These are phyloP conservation scores for Pollenia griseotomentosa DNA, from an alignment of 2,888 invertebrate species.

Conservation along the genomic window DNA sequence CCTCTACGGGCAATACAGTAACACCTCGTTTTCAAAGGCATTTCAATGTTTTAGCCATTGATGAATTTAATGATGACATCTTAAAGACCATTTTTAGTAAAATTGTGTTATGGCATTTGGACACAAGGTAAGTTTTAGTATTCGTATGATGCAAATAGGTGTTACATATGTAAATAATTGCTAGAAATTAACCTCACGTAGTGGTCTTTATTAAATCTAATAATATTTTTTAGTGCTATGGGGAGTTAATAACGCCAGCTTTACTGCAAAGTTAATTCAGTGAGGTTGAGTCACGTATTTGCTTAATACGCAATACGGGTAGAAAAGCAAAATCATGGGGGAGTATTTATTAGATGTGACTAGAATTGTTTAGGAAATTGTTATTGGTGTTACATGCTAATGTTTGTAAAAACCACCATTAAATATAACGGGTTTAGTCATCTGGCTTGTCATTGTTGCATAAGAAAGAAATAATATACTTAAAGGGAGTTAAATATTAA, in stretches of 20 bases:
- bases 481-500: too few species aligned
- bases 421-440: not conserved
- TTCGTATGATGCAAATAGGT: not conserved
- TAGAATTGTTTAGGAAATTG: not conserved
- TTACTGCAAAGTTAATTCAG: not conserved
- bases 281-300: slow-evolving; percentile 30
- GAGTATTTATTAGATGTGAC: slow-evolving; percentile 28
- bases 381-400: slow-evolving; percentile 8
- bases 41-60: slow-evolving; percentile 93
- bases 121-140: slow-evolving; percentile 88
- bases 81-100: slow-evolving; percentile 93
- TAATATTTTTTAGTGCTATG: not conserved
- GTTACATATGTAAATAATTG: not conserved
- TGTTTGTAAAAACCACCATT: not conserved
- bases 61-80: slow-evolving; percentile 94
- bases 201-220: slow-evolving; percentile 10
- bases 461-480: too few species aligned
- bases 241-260: not conserved
- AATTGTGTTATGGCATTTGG: slow-evolving; percentile 97
- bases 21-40: slow-evolving; percentile 94
- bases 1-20: slow-evolving; percentile 92
- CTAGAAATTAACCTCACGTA: not conserved
- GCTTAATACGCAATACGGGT: not conserved
- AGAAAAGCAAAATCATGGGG: slow-evolving; percentile 6
- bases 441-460: too few species aligned